phyloP scores from a whole-genome alignment of 2,113 vertebrate genomes.

The Acrocephalus kingi region DNA sequence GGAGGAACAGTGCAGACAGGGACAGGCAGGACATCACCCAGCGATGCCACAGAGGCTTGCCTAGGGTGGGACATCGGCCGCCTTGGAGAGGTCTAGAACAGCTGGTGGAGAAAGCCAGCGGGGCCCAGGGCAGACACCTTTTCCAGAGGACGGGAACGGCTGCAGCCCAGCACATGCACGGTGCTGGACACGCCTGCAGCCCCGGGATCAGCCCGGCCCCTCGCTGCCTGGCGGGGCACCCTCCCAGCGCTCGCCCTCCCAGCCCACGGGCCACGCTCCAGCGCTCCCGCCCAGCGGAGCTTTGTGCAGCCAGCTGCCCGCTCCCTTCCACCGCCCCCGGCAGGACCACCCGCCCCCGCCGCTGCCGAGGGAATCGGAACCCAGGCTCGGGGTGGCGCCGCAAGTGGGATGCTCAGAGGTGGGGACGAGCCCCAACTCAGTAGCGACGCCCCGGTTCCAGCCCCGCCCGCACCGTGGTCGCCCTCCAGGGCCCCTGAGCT shows the following conservation, averaged over 20 bases:
- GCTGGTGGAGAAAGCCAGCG: accelerated
- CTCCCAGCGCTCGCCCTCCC: neutral
- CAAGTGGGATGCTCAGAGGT: neutral
- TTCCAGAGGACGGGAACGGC: accelerated
- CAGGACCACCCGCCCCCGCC: neutral
- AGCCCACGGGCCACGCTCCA: neutral
- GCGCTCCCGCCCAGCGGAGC: neutral
- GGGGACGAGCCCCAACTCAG: neutral
- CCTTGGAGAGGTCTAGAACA: neutral
- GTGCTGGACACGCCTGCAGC: neutral
- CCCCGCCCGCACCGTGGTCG: neutral
- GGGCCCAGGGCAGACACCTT: neutral
- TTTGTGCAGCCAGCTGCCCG: neutral
- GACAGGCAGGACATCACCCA: neutral
- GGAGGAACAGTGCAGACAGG: accelerated
- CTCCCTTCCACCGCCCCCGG: neutral
- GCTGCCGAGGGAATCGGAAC: neutral
- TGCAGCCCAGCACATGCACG: neutral
- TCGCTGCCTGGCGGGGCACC: accelerated
- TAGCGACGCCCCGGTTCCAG: neutral
- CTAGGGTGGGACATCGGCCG: neutral
- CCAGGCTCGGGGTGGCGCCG: neutral
- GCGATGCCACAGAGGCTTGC: neutral
- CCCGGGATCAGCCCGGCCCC: neutral
- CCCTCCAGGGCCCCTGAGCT: no score